Evolutionary conservation across 2,797 vertebrate genomes (phyloP).

Genomic region (Lacerta agilis): DNA sequence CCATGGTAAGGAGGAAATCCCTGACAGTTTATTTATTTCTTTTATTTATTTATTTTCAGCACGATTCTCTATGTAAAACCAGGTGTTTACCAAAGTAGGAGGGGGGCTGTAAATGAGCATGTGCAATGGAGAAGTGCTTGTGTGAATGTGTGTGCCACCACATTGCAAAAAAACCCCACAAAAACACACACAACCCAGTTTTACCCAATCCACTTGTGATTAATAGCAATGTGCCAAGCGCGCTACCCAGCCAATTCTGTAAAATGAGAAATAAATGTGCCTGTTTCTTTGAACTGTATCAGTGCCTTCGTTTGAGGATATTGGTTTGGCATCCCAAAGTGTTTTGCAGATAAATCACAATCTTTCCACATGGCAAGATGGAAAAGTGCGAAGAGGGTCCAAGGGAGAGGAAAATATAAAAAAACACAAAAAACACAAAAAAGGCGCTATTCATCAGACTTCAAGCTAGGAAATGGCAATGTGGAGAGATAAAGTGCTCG

Average conservation of each 20-base stretch:
- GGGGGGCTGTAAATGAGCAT: background rate
- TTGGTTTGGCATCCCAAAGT: background rate
- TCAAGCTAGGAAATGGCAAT: conserved; percentile 34
- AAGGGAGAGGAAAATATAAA: background rate
- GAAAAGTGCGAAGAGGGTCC: background rate
- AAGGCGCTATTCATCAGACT: conserved; percentile 10
- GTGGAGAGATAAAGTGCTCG: conserved; percentile 28
- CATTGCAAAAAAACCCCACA: background rate
- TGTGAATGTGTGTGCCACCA: accelerated
- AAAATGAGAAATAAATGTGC: conserved; percentile 20
- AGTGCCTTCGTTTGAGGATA: conserved; percentile 8
- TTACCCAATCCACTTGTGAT: background rate
- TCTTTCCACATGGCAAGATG: background rate
- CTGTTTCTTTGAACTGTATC: conserved; percentile 30
- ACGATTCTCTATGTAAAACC: background rate
- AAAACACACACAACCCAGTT: no score
- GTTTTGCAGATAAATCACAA: conserved; percentile 42
- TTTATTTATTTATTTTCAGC: no score
- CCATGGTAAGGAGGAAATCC: no score
- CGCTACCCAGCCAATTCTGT: background rate
- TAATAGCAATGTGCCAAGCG: conserved; percentile 1
- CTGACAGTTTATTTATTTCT: no score
- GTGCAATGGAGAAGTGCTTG: no score
- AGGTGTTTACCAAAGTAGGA: background rate
- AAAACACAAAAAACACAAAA: background rate